Evolutionary conservation across 2,888 invertebrate genomes (phyloP).

Genomic region (Syrista parreyssii): DNA sequence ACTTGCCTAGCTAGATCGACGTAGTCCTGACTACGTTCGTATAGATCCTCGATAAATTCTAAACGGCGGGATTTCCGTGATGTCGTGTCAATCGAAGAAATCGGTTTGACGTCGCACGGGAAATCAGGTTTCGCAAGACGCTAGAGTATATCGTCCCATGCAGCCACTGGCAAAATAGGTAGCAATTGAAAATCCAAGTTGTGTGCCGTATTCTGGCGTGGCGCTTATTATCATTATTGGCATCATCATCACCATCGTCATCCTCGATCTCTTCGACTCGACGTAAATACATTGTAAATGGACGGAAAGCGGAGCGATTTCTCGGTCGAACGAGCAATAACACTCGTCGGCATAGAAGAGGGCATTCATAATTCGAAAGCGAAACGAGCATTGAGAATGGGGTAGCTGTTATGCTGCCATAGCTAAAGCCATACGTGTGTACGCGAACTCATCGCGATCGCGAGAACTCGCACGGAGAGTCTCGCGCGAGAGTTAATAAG

Average conservation of each 20-base stretch:
- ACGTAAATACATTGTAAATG: background rate
- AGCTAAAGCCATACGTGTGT: background rate
- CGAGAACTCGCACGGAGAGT: background rate
- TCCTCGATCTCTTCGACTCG: background rate
- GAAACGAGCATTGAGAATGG: background rate
- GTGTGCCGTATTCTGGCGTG: background rate
- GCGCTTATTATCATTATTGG: background rate
- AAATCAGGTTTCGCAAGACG: background rate
- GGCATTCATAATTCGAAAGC: background rate
- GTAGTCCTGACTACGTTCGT: background rate
- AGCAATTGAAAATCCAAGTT: no score
- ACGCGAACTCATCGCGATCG: background rate
- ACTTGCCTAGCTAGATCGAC: background rate
- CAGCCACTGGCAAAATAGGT: no score
- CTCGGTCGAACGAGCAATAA: conserved; percentile 29
- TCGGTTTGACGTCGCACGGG: background rate
- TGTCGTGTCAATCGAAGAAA: background rate
- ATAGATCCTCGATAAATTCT: background rate
- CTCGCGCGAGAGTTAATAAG: conserved; percentile 27
- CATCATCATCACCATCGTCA: background rate
- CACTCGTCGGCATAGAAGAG: conserved; percentile 23
- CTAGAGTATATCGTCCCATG: no score
- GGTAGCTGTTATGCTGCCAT: background rate
- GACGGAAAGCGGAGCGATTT: conserved; percentile 18
- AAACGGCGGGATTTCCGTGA: background rate